phyloP scores from a whole-genome alignment of 1,140 invertebrate genomes.

The Bombus balteatus region DNA sequence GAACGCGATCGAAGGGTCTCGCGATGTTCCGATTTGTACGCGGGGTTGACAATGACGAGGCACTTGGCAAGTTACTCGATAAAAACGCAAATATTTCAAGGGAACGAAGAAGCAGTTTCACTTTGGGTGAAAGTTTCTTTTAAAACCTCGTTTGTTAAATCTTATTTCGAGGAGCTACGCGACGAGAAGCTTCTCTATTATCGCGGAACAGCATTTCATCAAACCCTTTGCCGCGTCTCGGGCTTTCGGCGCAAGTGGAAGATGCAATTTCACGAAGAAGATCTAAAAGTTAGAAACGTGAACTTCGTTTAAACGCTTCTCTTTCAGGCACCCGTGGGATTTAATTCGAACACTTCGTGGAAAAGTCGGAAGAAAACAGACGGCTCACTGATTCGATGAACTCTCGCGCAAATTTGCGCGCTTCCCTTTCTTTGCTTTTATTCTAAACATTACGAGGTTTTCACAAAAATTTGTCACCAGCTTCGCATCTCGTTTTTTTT shows the following conservation, averaged over 20 bases:
- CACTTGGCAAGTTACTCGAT: neutral
- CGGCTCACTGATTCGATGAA: too few species aligned
- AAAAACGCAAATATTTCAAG: neutral
- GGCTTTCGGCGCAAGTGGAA: too few species aligned
- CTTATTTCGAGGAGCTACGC: neutral
- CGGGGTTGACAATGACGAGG: neutral
- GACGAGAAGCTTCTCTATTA: too few species aligned
- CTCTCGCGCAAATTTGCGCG: too few species aligned
- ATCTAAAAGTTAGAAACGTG: neutral
- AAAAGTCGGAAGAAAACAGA: neutral
- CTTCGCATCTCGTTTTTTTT: too few species aligned
- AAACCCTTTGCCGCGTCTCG: too few species aligned
- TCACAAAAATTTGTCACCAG: neutral
- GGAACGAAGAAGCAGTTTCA: neutral
- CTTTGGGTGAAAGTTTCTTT: neutral
- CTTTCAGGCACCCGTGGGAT: too few species aligned
- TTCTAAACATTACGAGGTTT: accelerated
- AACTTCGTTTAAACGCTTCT: neutral
- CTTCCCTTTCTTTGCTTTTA: neutral
- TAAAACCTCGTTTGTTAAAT: neutral
- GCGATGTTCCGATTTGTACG: neutral
- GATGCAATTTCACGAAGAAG: neutral
- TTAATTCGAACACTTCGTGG: neutral
- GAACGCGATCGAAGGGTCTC: neutral
- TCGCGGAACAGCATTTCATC: neutral